phyloP scores from a whole-genome alignment of 2,797 vertebrate species.

The Molossus alvarezi region DNA sequence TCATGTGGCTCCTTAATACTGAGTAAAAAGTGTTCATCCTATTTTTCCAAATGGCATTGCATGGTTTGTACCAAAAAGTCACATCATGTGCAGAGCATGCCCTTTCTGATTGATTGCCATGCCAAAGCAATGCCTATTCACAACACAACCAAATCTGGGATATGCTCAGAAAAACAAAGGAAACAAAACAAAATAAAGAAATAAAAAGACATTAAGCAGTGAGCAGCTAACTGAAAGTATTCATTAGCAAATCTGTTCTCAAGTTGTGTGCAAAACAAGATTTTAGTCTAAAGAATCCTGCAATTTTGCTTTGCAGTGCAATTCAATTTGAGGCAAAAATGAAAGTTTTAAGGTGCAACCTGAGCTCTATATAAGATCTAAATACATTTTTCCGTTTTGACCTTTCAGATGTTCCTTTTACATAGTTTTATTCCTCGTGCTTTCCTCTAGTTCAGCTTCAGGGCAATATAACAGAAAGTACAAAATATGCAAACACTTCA shows the following conservation, averaged over 20 bases:
- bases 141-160: not conserved
- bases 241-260: conserved; percentile 23
- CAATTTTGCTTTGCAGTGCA: not conserved
- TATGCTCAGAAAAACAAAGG: not conserved
- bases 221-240: not conserved
- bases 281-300: conserved; percentile 13
- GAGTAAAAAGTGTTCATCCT: not conserved
- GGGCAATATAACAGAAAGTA: not conserved
- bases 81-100: not conserved
- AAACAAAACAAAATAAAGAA: not conserved
- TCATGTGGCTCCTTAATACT: not conserved
- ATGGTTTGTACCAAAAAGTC: not conserved
- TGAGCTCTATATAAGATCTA: conserved; percentile 19
- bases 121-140: not conserved
- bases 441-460: conserved; percentile 29
- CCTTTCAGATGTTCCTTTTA: conserved; percentile 7
- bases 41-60: not conserved
- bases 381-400: conserved; percentile 48
- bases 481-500: conserved; percentile 65
- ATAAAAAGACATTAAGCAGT: not conserved
- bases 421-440: not conserved
- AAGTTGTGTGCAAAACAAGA: not conserved
- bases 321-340: not conserved
- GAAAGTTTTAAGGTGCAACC: not conserved
- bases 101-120: not conserved